These are phyloP conservation scores for Glaucidium brasilianum DNA, from an alignment of 2,113 vertebrate species.

Conservation along the genomic window DNA sequence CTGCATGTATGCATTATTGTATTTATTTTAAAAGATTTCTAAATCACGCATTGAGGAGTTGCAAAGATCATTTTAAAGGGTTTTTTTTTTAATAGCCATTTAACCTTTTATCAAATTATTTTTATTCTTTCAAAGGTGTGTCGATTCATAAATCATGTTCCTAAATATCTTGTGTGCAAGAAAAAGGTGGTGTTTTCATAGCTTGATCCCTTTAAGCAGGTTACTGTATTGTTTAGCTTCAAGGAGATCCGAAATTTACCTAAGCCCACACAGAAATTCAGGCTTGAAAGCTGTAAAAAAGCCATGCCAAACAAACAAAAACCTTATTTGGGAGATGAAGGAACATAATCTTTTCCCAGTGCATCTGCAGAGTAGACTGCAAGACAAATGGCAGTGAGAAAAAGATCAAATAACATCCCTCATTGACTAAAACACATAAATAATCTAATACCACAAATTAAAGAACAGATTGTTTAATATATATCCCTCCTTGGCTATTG, in stretches of 20 bases:
- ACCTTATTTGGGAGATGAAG: background rate
- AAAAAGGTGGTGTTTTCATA: slow-evolving; percentile 2
- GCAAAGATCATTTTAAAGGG: background rate
- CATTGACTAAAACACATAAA: slow-evolving; percentile 35
- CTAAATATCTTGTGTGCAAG: background rate
- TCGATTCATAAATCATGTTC: background rate
- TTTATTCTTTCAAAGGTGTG: background rate
- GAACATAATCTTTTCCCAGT: background rate
- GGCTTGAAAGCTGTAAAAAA: slow-evolving; percentile 21
- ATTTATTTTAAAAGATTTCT: background rate
- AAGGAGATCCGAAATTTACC: slow-evolving; percentile 8
- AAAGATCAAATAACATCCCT: slow-evolving; percentile 15
- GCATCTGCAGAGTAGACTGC: background rate
- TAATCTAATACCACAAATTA: background rate
- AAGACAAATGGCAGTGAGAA: slow-evolving; percentile 1
- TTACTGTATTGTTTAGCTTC: slow-evolving; percentile 11
- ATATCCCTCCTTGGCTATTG: background rate
- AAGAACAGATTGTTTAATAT: background rate
- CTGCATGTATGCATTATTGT: background rate
- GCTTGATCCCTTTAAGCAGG: slow-evolving; percentile 21
- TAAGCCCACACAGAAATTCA: background rate
- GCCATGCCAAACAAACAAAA: slow-evolving; percentile 41
- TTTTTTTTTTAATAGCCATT: background rate
- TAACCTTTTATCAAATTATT: background rate
- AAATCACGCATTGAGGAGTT: background rate